These are phyloP conservation scores for Helogale parvula DNA, from an alignment of 2,113 vertebrate species.

Conservation along the genomic window DNA sequence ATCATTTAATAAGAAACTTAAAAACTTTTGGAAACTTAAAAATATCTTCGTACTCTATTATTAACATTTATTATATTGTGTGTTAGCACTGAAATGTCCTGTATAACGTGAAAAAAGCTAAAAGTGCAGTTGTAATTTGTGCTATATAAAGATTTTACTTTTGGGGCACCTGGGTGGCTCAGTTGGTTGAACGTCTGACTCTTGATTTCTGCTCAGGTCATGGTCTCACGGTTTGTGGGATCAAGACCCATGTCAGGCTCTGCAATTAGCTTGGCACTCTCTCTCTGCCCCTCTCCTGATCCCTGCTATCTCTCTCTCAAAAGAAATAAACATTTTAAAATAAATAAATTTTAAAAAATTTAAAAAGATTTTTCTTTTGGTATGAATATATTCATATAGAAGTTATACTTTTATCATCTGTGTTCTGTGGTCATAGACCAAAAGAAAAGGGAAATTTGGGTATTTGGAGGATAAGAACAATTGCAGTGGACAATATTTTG, in stretches of 20 bases:
- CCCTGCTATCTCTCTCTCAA: too few species aligned
- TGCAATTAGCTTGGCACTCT: too few species aligned
- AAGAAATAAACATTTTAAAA: too few species aligned
- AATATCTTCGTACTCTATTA: background rate
- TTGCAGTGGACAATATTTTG: background rate
- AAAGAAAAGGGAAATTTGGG: constrained; percentile 1
- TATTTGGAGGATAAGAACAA: background rate
- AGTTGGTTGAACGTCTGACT: too few species aligned
- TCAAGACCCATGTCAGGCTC: too few species aligned
- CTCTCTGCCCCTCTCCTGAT: too few species aligned
- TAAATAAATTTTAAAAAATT: too few species aligned
- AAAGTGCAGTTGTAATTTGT: background rate
- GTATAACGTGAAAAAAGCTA: background rate
- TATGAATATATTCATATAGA: background rate
- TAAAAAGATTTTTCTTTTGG: background rate
- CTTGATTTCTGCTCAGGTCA: too few species aligned
- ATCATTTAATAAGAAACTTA: constrained; percentile 9
- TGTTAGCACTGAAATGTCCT: background rate
- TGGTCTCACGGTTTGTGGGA: too few species aligned
- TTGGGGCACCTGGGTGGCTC: background rate
- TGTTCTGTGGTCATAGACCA: background rate
- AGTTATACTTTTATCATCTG: background rate
- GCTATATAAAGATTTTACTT: background rate
- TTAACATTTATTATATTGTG: background rate
- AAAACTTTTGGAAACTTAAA: background rate